Evolutionary conservation across 2,113 vertebrate species (phyloP).

Genomic region (Albula goreensis): DNA sequence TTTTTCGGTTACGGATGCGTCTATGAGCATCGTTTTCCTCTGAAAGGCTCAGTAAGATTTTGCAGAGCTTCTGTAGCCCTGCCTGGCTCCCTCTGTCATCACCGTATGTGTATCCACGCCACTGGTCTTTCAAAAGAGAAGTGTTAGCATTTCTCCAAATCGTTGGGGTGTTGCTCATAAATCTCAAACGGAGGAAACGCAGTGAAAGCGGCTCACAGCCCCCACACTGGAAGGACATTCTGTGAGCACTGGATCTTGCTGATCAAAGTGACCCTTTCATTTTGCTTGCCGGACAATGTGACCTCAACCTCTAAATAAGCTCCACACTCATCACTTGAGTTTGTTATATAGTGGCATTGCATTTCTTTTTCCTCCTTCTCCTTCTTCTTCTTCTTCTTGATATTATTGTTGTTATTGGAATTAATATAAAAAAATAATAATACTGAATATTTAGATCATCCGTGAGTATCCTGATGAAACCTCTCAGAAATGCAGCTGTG

Average conservation of each 20-base stretch:
- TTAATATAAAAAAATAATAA: too few species aligned
- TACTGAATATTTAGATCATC: not conserved
- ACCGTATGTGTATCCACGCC: too few species aligned
- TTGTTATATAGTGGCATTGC: too few species aligned
- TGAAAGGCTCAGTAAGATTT: too few species aligned
- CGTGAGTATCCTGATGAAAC: not conserved
- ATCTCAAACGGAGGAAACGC: not conserved
- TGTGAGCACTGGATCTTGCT: not conserved
- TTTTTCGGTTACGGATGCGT: not conserved
- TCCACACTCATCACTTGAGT: too few species aligned
- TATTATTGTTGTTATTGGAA: not conserved
- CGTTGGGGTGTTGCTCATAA: not conserved
- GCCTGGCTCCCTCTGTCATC: too few species aligned
- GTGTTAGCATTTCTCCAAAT: not conserved
- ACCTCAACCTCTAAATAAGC: not conserved
- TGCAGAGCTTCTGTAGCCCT: too few species aligned
- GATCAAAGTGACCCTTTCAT: not conserved
- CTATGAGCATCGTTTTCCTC: not conserved
- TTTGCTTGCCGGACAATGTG: not conserved
- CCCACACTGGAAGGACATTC: not conserved
- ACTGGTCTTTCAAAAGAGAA: not conserved
- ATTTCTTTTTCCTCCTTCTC: too few species aligned
- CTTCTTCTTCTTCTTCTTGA: too few species aligned
- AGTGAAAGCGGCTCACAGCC: not conserved
- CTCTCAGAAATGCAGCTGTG: not conserved